Percentiles rank a stretch among this genome's conserved stretches.
Evolutionary conservation across 2,797 vertebrate species (phyloP).

Genomic region (Crenichthys baileyi): DNA sequence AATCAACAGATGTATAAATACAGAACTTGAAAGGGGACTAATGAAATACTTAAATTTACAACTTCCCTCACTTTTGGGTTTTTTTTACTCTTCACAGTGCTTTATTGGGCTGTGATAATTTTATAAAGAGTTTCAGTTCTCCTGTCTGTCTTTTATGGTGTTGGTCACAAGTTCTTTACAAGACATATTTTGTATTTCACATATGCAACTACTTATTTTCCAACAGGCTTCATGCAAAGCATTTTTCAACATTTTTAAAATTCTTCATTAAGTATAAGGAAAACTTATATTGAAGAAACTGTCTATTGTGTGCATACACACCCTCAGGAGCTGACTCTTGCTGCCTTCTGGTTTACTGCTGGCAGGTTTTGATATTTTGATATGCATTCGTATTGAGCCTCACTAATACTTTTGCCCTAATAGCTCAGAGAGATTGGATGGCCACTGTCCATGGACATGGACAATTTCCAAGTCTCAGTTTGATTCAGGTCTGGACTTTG

Average conservation of each 20-base stretch:
- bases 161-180: conserved; percentile 23
- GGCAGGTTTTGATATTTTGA: conserved; percentile 9
- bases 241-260: conserved; percentile 10
- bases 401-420: neutral
- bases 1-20: conserved; percentile 5
- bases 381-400: neutral
- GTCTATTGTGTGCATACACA: neutral
- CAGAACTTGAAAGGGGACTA: conserved; percentile 3
- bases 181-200: conserved; percentile 25
- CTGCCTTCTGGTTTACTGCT: conserved; percentile 21
- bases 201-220: conserved; percentile 22
- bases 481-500: too few relatives aligned
- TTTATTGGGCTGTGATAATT: conserved; percentile 27
- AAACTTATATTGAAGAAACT: neutral
- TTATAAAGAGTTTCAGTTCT: conserved; percentile 27
- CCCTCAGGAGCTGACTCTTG: conserved; percentile 10
- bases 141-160: conserved; percentile 7
- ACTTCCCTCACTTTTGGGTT: conserved; percentile 7
- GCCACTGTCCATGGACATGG: neutral
- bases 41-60: conserved; percentile 8
- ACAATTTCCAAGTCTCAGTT: too few relatives aligned
- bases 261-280: conserved; percentile 6
- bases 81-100: conserved; percentile 17
- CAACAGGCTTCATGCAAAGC: neutral
- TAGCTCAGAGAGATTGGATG: neutral